These are phyloP conservation scores for Tetragonisca angustula DNA, from an alignment of 2,888 invertebrate genomes.

Conservation along the genomic window DNA sequence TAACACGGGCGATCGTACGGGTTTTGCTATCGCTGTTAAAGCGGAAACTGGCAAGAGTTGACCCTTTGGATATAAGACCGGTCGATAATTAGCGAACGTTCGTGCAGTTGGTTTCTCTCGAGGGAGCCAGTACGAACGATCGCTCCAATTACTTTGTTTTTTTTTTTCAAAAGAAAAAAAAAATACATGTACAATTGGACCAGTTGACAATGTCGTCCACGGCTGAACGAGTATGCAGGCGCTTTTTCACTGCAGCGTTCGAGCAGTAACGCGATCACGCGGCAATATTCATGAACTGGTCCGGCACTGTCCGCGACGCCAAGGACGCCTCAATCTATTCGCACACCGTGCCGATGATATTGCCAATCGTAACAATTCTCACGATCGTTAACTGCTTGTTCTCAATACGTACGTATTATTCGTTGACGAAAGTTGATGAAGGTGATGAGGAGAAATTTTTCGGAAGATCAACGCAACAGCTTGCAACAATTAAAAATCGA, in stretches of 20 bases:
- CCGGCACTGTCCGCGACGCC: not conserved
- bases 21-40: slow-evolving; percentile 57
- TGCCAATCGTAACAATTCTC: not conserved
- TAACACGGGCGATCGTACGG: slow-evolving; percentile 30
- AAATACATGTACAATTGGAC: slow-evolving; percentile 58
- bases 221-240: slow-evolving; percentile 14
- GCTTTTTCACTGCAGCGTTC: not conserved
- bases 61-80: slow-evolving; percentile 61
- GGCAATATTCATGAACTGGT: slow-evolving; percentile 25
- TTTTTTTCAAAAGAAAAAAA: slow-evolving; percentile 17
- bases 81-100: slow-evolving; percentile 77
- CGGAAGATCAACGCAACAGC: too few species aligned
- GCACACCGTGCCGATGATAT: not conserved
- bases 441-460: not conserved
- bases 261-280: not conserved
- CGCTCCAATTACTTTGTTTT: slow-evolving; percentile 68
- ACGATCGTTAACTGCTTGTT: not conserved
- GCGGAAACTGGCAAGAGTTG: slow-evolving; percentile 50
- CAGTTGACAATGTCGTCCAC: slow-evolving; percentile 43
- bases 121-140: slow-evolving; percentile 35
- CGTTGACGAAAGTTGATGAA: not conserved
- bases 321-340: slow-evolving; percentile 19
- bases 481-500: not conserved
- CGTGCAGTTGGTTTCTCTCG: slow-evolving; percentile 68
- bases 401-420: not conserved